These are phyloP conservation scores for Drymodes brunneopygia DNA, from an alignment of 2,113 vertebrate genomes.

Conservation along the genomic window DNA sequence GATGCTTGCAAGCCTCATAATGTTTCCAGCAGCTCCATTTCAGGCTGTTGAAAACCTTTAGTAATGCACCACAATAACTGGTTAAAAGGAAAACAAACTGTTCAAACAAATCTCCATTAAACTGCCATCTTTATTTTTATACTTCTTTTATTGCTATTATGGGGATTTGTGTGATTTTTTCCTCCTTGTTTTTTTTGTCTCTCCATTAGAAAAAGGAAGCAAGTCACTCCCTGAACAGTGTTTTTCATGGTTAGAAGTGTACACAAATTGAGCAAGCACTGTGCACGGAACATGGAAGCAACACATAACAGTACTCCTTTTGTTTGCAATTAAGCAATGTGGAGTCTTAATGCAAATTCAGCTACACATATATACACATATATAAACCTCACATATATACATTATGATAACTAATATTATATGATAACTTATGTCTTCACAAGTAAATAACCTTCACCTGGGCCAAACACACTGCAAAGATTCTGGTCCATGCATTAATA, in stretches of 20 bases:
- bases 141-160: neutral
- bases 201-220: neutral
- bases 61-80: neutral
- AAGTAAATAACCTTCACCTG: neutral
- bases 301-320: neutral
- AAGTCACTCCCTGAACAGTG: neutral
- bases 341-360: neutral
- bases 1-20: neutral
- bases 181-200: neutral
- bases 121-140: conserved; percentile 15
- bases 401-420: too few relatives aligned
- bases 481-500: neutral
- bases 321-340: neutral
- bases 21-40: conserved; percentile 18
- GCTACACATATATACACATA: too few relatives aligned
- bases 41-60: conserved; percentile 22
- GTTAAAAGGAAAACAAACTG: conserved; percentile 16
- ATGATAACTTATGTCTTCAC: neutral
- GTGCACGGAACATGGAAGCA: neutral
- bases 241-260: neutral
- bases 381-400: neutral
- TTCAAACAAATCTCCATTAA: conserved; percentile 34
- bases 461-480: neutral
- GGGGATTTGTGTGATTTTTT: neutral
- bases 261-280: neutral